These are phyloP conservation scores for Seira sanloemensis DNA, from an alignment of 2,888 invertebrate species.

Conservation along the genomic window DNA sequence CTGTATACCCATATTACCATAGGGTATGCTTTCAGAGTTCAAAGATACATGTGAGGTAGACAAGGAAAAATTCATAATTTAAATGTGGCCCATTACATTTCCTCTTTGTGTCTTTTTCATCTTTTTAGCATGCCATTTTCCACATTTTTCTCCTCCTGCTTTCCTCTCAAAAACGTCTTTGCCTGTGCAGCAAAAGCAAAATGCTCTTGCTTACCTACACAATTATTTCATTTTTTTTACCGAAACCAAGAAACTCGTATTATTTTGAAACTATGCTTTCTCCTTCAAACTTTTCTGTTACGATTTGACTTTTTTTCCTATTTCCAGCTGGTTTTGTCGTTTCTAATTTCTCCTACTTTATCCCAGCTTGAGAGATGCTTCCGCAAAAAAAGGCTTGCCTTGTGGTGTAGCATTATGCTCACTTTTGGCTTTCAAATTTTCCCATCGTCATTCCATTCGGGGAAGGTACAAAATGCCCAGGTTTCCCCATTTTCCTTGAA, in stretches of 20 bases:
- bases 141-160: not conserved
- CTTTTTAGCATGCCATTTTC: constrained; percentile 38
- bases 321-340: not conserved
- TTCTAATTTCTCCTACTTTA: not conserved
- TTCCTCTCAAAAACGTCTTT: not conserved
- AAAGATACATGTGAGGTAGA: not conserved
- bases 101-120: constrained; percentile 40
- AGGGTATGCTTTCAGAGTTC: not conserved
- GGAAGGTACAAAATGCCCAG: not conserved
- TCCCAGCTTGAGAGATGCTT: too few relatives aligned
- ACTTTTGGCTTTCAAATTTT: not conserved
- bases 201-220: not conserved
- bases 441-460: not conserved
- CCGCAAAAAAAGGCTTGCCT: too few relatives aligned
- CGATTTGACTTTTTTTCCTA: not conserved
- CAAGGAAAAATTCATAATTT: constrained; percentile 61
- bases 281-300: not conserved
- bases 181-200: too few relatives aligned
- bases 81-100: constrained; percentile 50
- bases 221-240: not conserved
- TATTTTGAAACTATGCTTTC: not conserved
- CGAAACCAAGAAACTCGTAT: not conserved
- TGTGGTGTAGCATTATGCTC: not conserved
- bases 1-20: too few relatives aligned
- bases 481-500: not conserved